These are phyloP conservation scores for Sarotherodon lohbergeri DNA, from an alignment of 2,113 vertebrate species.

Conservation along the genomic window DNA sequence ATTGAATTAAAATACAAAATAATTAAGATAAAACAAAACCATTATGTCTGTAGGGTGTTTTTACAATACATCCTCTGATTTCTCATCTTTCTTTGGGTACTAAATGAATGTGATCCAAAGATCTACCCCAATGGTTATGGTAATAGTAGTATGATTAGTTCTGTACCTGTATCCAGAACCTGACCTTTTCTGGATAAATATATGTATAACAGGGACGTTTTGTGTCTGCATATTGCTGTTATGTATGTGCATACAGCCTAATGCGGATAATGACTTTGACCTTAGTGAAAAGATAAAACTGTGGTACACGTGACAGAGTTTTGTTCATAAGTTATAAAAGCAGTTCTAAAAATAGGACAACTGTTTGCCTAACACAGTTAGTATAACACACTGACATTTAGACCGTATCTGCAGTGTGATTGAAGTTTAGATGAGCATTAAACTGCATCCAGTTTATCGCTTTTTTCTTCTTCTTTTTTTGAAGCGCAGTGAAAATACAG, in stretches of 20 bases:
- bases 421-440: neutral
- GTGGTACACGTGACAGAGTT: neutral
- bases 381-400: neutral
- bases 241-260: neutral
- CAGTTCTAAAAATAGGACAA: neutral
- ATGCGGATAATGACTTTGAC: neutral
- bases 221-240: neutral
- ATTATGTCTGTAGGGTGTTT: neutral
- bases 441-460: neutral
- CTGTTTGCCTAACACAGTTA: neutral
- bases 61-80: neutral
- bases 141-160: neutral
- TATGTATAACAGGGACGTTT: neutral
- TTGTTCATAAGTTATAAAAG: neutral
- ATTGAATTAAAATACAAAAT: neutral
- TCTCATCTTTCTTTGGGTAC: neutral
- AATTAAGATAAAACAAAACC: neutral
- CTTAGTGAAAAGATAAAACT: neutral
- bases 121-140: neutral
- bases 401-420: neutral
- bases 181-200: neutral
- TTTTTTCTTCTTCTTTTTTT: neutral
- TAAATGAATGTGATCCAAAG: neutral
- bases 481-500: neutral
- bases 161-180: neutral